A percentile compares a stretch with the other conserved stretches of the same genome.
Evolutionary conservation across 2,888 invertebrate species (phyloP).

Genomic region (Tridacna gigas): DNA sequence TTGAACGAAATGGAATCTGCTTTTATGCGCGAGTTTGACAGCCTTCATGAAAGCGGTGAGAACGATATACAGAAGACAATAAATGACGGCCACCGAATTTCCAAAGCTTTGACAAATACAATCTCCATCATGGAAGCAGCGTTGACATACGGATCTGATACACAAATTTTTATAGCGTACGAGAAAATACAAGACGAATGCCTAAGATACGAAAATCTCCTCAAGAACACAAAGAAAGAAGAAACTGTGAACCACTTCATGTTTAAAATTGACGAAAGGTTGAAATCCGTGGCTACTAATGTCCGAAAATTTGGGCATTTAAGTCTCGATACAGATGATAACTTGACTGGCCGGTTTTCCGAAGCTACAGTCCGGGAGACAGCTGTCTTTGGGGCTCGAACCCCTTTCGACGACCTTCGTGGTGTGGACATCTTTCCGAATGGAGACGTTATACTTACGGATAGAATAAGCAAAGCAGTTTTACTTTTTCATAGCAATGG

Average conservation of each 20-base stretch:
- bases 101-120: constrained; percentile 44
- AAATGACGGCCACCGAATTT: constrained; percentile 30
- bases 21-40: constrained; percentile 49
- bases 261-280: constrained; percentile 53
- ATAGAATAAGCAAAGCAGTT: constrained; percentile 53
- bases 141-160: constrained; percentile 39
- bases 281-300: constrained; percentile 45
- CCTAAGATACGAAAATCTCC: constrained; percentile 41
- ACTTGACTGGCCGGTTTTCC: constrained; percentile 15
- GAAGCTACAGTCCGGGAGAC: constrained; percentile 40
- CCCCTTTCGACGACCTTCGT: constrained; percentile 53
- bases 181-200: constrained; percentile 57
- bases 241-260: constrained; percentile 37
- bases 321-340: constrained; percentile 37
- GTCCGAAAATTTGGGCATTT: constrained; percentile 56
- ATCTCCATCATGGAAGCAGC: constrained; percentile 46
- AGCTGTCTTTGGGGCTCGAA: constrained; percentile 45
- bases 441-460: constrained; percentile 47
- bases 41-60: constrained; percentile 39
- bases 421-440: constrained; percentile 52
- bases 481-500: constrained; percentile 51
- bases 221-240: constrained; percentile 35
- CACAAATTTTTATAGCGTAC: constrained; percentile 45
- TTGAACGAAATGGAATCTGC: constrained; percentile 45
- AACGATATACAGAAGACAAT: constrained; percentile 36